phyloP scores from a whole-genome alignment of 2,113 vertebrate genomes.

The Colinus virginianus region DNA sequence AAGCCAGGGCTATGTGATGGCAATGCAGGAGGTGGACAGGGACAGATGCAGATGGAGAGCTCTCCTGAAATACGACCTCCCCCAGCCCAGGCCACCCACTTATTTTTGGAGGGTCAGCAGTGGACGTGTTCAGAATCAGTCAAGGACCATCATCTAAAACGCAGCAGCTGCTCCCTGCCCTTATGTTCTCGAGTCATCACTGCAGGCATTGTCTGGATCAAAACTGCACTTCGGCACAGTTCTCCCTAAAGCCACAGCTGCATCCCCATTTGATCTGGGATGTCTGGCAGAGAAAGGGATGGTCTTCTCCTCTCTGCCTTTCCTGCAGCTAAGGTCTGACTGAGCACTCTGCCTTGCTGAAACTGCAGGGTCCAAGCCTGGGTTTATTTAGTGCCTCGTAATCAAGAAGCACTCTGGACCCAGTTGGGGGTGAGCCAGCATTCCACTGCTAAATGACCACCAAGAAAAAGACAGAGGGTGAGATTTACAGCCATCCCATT shows the following conservation, averaged over 20 bases:
- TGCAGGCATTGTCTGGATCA: not conserved
- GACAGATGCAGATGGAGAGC: constrained; percentile 33
- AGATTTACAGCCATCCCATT: not conserved
- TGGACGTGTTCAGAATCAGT: not conserved
- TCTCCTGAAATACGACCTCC: not conserved
- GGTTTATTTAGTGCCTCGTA: not conserved
- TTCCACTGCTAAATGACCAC: not conserved
- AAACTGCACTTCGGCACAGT: fast-evolving
- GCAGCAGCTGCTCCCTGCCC: constrained; percentile 51
- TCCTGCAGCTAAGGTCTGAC: not conserved
- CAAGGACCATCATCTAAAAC: not conserved
- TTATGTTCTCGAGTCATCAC: not conserved
- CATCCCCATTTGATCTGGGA: not conserved
- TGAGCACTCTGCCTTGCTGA: not conserved
- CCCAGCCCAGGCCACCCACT: not conserved
- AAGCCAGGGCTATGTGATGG: constrained; percentile 28
- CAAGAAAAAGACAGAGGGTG: not conserved
- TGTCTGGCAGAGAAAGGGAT: not conserved
- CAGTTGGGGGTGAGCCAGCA: not conserved
- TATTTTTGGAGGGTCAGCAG: not conserved
- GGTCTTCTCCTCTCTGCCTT: not conserved
- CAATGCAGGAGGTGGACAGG: constrained; percentile 8
- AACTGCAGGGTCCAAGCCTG: not conserved
- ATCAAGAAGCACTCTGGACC: not conserved
- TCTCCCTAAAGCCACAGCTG: not conserved